Percentiles rank a stretch among this genome's conserved stretches.
These are phyloP conservation scores for Mionectes macconnelli DNA, from an alignment of 2,113 vertebrate species.

Conservation along the genomic window DNA sequence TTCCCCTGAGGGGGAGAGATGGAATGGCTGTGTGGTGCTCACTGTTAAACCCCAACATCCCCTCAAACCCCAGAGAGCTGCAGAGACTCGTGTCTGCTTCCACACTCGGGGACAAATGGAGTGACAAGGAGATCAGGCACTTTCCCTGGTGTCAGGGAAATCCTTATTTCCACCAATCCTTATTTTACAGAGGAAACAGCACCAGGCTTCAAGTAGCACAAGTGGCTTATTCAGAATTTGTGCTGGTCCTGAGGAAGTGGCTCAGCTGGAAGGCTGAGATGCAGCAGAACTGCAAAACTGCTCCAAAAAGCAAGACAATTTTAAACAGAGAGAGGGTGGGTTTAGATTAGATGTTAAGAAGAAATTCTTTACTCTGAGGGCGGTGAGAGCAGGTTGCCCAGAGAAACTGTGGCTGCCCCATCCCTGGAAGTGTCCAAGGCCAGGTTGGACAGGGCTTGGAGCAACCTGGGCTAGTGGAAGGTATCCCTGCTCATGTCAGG, in stretches of 20 bases:
- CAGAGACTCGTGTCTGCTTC: background rate
- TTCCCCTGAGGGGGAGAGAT: rapidly evolving
- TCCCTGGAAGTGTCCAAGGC: background rate
- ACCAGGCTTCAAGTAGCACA: background rate
- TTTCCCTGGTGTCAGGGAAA: background rate
- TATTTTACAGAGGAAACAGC: background rate
- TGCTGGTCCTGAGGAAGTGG: background rate
- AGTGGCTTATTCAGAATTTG: background rate
- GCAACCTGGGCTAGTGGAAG: rapidly evolving
- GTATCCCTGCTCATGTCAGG: background rate
- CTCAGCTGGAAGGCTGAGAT: background rate
- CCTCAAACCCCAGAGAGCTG: background rate
- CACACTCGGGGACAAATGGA: background rate
- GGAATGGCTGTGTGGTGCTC: background rate
- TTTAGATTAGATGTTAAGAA: background rate
- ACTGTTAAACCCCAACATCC: background rate
- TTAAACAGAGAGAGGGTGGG: no score
- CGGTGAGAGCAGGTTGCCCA: background rate
- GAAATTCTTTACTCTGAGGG: background rate
- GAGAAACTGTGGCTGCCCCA: background rate
- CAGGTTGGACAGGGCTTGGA: background rate
- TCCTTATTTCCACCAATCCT: background rate
- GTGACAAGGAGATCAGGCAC: background rate
- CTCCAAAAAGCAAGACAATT: background rate
- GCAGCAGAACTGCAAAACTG: background rate